A percentile compares a stretch with the other conserved stretches of the same genome.
phyloP scores from a whole-genome alignment of 2,797 vertebrate genomes.

The Eulemur albifrons region DNA sequence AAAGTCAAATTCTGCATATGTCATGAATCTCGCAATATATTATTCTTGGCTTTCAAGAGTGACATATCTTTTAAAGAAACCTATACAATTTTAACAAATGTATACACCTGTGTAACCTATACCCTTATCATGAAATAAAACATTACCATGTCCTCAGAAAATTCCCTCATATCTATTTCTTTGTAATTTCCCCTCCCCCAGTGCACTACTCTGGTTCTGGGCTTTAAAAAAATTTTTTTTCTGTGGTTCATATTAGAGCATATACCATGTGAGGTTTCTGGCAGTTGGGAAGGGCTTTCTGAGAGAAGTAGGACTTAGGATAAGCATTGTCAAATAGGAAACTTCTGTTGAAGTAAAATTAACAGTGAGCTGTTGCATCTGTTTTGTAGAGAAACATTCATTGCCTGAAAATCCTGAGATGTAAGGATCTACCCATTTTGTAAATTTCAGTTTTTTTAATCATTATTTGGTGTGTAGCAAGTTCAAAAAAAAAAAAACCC shows the following conservation, averaged over 20 bases:
- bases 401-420: background rate
- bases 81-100: background rate
- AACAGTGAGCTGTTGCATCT: background rate
- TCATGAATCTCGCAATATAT: background rate
- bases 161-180: background rate
- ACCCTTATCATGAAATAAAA: background rate
- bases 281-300: background rate
- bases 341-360: background rate
- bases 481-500: background rate
- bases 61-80: background rate
- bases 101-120: background rate
- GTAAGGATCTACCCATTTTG: background rate
- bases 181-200: background rate
- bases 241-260: background rate
- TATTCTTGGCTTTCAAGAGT: background rate
- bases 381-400: background rate
- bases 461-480: background rate
- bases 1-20: background rate
- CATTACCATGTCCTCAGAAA: background rate
- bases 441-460: background rate
- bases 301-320: background rate
- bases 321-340: background rate
- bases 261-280: background rate
- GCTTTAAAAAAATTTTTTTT: background rate
- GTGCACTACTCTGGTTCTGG: background rate